Conservation (phyloP, 2,888 invertebrate species). For the Abrostola triplasia region DNA sequence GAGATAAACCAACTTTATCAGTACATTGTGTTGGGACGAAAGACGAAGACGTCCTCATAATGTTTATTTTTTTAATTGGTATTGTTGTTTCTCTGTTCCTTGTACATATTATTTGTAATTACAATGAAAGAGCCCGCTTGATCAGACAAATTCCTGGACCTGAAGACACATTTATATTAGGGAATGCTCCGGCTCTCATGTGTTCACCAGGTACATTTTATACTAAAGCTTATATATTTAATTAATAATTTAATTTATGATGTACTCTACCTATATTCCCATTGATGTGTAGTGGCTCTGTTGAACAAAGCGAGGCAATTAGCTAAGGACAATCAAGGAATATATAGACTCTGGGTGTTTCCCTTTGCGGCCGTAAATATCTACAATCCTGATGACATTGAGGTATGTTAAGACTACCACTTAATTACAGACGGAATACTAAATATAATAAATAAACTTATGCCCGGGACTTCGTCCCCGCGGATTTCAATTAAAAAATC, state of each 20-base stretch:
- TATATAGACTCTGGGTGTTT: conserved; percentile 67
- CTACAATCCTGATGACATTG: conserved; percentile 83
- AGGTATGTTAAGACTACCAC: conserved; percentile 62
- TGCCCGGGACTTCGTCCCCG: too few relatives aligned
- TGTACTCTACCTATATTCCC: neutral
- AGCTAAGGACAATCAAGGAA: conserved; percentile 61
- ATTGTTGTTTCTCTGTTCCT: conserved; percentile 52
- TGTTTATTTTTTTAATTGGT: conserved; percentile 57
- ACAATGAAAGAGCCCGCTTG: conserved; percentile 60
- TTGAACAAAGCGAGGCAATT: conserved; percentile 62
- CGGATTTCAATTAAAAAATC: too few relatives aligned
- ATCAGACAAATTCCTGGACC: conserved; percentile 68
- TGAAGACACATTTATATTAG: conserved; percentile 60
- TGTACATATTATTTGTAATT: conserved; percentile 62
- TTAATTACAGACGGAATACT: too few relatives aligned
- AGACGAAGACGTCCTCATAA: conserved; percentile 33
- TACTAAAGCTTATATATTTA: neutral
- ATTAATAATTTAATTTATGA: neutral
- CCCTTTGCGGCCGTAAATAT: conserved; percentile 67
- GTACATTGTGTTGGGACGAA: conserved; percentile 2
- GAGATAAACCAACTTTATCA: conserved; percentile 16
- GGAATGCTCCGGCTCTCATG: conserved; percentile 58
- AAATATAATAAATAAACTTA: too few relatives aligned
- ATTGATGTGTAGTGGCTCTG: conserved; percentile 60
- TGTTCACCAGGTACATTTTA: conserved; percentile 57